Percentiles rank a stretch among this genome's conserved stretches.
These are phyloP conservation scores for Scomber colias DNA, from an alignment of 2,113 vertebrate species.

Conservation along the genomic window DNA sequence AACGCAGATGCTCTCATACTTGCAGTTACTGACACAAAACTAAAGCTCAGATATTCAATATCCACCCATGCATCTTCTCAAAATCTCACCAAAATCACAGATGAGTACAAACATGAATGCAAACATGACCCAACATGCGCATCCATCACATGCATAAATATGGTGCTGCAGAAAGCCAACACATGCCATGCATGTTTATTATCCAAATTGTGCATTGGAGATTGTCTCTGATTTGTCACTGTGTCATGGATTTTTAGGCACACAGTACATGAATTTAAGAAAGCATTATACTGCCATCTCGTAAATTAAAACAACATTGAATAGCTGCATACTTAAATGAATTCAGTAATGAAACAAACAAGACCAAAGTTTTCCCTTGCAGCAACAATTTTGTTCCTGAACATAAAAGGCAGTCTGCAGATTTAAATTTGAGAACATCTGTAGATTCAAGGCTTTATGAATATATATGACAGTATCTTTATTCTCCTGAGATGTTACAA, in stretches of 20 bases:
- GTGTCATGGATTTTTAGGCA: background rate
- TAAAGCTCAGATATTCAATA: background rate
- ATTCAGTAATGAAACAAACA: background rate
- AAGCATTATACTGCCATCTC: background rate
- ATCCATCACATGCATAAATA: conserved; percentile 54
- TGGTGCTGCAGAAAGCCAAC: conserved; percentile 17
- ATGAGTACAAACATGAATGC: conserved; percentile 16
- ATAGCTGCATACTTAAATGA: background rate
- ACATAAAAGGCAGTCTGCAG: background rate
- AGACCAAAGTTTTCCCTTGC: background rate
- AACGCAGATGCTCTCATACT: conserved; percentile 20
- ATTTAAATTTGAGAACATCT: conserved; percentile 1
- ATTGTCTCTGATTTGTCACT: background rate
- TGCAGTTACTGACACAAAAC: conserved; percentile 4
- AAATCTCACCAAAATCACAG: conserved; percentile 9
- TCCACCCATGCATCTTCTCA: conserved; percentile 19
- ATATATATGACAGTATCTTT: background rate
- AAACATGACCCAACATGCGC: background rate
- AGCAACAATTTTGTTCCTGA: background rate
- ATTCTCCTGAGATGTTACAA: conserved; percentile 4
- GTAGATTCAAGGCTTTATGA: conserved; percentile 5
- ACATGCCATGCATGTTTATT: conserved; percentile 52
- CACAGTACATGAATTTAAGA: background rate
- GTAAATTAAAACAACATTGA: background rate
- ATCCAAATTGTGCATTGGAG: background rate